A percentile compares a stretch with the other conserved stretches of the same genome.
phyloP scores from a whole-genome alignment of 2,113 vertebrate genomes.

The Cinclus mexicanus region DNA sequence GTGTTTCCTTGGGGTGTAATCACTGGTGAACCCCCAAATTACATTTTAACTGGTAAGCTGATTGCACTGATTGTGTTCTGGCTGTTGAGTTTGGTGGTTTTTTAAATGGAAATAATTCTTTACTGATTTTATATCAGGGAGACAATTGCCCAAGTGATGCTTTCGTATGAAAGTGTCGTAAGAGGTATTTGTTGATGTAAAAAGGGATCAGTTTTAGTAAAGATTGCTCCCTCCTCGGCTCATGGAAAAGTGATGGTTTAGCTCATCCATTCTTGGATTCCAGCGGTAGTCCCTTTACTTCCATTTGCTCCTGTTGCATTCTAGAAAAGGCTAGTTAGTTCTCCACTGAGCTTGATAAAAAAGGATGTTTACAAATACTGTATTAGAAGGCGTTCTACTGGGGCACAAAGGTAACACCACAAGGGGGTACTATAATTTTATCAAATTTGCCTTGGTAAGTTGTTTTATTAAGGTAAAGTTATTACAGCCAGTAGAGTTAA shows the following conservation, averaged over 20 bases:
- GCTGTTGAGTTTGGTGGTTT: not conserved
- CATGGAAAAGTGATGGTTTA: not conserved
- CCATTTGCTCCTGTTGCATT: slow-evolving; percentile 55
- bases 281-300: slow-evolving; percentile 38
- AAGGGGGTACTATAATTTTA: slow-evolving; percentile 76
- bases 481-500: slow-evolving; percentile 77
- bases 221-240: not conserved
- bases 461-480: slow-evolving; percentile 73
- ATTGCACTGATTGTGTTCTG: not conserved
- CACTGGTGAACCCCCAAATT: not conserved
- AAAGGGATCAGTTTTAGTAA: not conserved
- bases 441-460: slow-evolving; percentile 74
- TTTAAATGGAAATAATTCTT: not conserved
- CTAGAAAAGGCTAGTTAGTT: slow-evolving; percentile 75
- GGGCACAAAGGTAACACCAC: slow-evolving; percentile 76
- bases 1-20: not conserved
- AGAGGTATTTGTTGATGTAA: not conserved
- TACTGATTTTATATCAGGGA: not conserved
- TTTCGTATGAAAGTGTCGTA: not conserved
- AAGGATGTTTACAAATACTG: slow-evolving; percentile 12
- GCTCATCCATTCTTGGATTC: slow-evolving; percentile 19
- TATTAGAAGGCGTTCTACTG: slow-evolving; percentile 54
- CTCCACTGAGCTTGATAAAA: slow-evolving; percentile 53
- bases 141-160: not conserved
- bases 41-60: not conserved